Percentiles rank a stretch among this genome's conserved stretches.
Evolutionary conservation across 2,113 vertebrate species (phyloP).

Genomic region (Pungitius pungitius): DNA sequence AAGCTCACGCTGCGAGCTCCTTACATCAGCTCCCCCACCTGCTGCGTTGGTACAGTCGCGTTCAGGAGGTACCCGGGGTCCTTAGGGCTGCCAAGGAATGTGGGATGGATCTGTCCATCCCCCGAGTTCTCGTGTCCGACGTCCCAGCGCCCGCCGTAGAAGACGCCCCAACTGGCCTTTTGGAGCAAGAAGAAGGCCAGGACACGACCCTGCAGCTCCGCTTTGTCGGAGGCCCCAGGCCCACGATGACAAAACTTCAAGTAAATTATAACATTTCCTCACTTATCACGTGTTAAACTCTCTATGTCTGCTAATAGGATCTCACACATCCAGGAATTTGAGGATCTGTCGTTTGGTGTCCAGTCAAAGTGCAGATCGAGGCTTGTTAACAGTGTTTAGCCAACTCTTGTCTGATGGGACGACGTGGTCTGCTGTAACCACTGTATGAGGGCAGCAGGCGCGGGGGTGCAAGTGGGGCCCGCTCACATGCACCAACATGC

Average conservation of each 20-base stretch:
- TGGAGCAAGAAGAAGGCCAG: conserved; percentile 64
- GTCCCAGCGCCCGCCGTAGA: conserved; percentile 8
- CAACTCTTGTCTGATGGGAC: not conserved
- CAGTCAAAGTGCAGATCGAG: conserved; percentile 23
- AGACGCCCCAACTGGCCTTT: conserved; percentile 3
- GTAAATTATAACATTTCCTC: conserved; percentile 77
- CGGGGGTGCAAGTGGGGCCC: not conserved
- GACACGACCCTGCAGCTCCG: conserved; percentile 65
- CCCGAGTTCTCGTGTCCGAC: conserved; percentile 49
- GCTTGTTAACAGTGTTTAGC: conserved; percentile 26
- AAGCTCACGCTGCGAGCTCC: conserved; percentile 64
- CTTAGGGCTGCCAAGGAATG: conserved; percentile 83
- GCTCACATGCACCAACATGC: not conserved
- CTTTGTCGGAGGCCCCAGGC: conserved; percentile 93
- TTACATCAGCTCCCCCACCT: conserved; percentile 85
- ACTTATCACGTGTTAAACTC: conserved; percentile 6
- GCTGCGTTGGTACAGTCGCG: conserved; percentile 86
- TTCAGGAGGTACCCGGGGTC: conserved; percentile 89
- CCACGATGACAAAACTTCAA: conserved; percentile 94
- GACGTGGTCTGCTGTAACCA: not conserved
- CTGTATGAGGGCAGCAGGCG: not conserved
- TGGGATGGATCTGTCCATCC: conserved; percentile 81
- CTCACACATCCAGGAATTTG: conserved; percentile 5
- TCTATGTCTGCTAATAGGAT: conserved; percentile 28
- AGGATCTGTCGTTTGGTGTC: conserved; percentile 6